Evolutionary conservation across 2,797 vertebrate species (phyloP), one percentile per base, ranked within the genome.

Genomic region (Phrynocephalus guinanensis): DNA sequence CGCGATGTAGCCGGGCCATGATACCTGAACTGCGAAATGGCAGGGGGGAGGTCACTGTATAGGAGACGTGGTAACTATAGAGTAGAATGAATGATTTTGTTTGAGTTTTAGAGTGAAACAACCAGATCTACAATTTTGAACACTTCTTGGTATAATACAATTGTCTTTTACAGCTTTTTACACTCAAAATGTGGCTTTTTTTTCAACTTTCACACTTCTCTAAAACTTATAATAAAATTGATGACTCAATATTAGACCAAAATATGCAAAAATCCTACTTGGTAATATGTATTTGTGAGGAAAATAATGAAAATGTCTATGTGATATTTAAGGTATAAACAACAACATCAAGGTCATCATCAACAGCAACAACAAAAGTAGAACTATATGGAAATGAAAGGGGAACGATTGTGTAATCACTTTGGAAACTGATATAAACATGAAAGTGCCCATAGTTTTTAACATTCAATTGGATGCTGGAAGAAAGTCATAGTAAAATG

Each of bases 401-500:
- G 16, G 26, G 30, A 56, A 15, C 26, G 26, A 50, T 79, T 60
- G 15, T 6, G 56, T 56, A 18, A 28, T 15, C 50, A 56, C 10
- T 7, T 48, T 22, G 30, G 16, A 79, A 79, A 18, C 52, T 60
- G 15, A 60, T 20, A 33, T 52, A 83, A 24, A 38, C 2, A 73
- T 2, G 52, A 20, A 72, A 33, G 20, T n/a, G 20, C 28, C 82
- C n/a, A 73, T 72, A 38, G 16, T 78, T 52, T 52, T 24, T 5
- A 48, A 26, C 9, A 52, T 16, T 50, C 3, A 38, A 26, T 5
- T 30, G 71, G 66, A 15, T 50, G 15, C 18, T 82, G n/a, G 15
- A 86, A 88, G 0, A 28, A 88, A 93, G 86, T 28, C 4, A 20
- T 92, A 90, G 1, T 3, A 68, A 87, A 52, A 88, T 56, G 52